phyloP scores from a whole-genome alignment of 2,113 vertebrate genomes.

The Poeciliopsis occidentalis region DNA sequence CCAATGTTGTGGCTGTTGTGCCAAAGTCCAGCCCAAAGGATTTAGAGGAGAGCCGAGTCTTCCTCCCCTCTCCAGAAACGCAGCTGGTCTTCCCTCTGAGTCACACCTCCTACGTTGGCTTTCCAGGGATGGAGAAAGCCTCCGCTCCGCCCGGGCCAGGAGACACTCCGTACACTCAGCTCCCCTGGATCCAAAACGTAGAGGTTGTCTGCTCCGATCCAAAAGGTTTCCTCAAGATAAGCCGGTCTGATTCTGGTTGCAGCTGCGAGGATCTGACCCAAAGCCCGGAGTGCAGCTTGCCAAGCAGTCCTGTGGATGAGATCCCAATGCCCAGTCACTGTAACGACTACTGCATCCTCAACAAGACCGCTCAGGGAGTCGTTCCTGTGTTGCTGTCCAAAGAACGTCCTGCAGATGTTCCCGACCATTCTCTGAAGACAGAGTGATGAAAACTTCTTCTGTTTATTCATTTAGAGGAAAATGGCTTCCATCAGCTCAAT shows the following conservation, averaged over 20 bases:
- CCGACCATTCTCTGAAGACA: background rate
- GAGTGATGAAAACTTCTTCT: background rate
- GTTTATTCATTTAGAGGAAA: too few relatives aligned
- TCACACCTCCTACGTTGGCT: conserved; percentile 48
- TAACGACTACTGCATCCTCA: conserved; percentile 60
- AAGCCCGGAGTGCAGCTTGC: conserved; percentile 44
- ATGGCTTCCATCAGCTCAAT: background rate
- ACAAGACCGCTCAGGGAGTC: conserved; percentile 49
- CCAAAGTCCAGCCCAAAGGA: conserved; percentile 21
- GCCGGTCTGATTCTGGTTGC: conserved; percentile 45
- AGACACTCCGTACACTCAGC: conserved; percentile 45
- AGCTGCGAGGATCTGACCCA: conserved; percentile 27
- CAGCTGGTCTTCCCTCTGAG: conserved; percentile 8
- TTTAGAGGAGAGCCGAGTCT: conserved; percentile 26
- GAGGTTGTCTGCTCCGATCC: background rate
- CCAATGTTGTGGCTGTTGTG: conserved; percentile 10
- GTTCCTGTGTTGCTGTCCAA: conserved; percentile 52
- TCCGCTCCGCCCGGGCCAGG: background rate
- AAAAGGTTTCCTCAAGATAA: conserved; percentile 16
- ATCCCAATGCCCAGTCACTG: background rate
- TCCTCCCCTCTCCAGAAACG: background rate
- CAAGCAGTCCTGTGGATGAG: conserved; percentile 14
- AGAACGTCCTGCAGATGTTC: background rate
- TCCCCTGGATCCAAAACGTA: conserved; percentile 11
- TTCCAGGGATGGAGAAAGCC: conserved; percentile 25